Evolutionary conservation across 2,888 invertebrate species (phyloP), one percentile per base, ranked within the genome.

Genomic region (Hypomecis punctinalis): DNA sequence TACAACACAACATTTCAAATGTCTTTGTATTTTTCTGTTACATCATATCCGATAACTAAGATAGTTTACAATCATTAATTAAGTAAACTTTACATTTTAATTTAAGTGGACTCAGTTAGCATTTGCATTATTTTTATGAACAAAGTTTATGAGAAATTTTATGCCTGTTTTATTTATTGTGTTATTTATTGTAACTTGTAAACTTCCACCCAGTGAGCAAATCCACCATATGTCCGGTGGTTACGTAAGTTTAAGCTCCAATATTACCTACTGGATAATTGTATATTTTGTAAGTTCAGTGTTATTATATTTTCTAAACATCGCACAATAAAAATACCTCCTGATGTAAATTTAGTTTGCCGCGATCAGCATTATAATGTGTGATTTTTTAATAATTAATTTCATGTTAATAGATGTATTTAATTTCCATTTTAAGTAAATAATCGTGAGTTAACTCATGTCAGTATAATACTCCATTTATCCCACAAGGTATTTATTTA

Each of bases 111-210:
- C 35, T 52, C n/a, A 11, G 49, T 55, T 59, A 58, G 23, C 37
- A 49, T 33, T 49, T 46, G 42, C 42, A 47, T 61, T 66, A 48
- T 57, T 65, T 60, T 53, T 61, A 10, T 47, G 45, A 47, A 51
- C 61, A 66, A 63, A 66, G 59, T 63, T 66, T 66, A 63, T 66
- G 60, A 66, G 42, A 70, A 69, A 70, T 70, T 70, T 64, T 72
- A 72, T 61, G 61, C 49, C 53, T 64, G 72, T 72, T 72, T 68
- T 56, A 72, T 70, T 71, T 72, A 69, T 72, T 66, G 60, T 69
- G 65, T 72, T 72, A 63, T 69, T 61, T 65, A 39, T 60, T 67
- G 63, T 61, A n/a, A 61, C 52, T 60, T 61, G 52, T 37, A 37
- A 11, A 37, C 37, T 8, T 37, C 37, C 11, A 8, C 4, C n/a